These are phyloP conservation scores for Steatornis caripensis DNA, from an alignment of 2,113 vertebrate genomes.

Conservation along the genomic window DNA sequence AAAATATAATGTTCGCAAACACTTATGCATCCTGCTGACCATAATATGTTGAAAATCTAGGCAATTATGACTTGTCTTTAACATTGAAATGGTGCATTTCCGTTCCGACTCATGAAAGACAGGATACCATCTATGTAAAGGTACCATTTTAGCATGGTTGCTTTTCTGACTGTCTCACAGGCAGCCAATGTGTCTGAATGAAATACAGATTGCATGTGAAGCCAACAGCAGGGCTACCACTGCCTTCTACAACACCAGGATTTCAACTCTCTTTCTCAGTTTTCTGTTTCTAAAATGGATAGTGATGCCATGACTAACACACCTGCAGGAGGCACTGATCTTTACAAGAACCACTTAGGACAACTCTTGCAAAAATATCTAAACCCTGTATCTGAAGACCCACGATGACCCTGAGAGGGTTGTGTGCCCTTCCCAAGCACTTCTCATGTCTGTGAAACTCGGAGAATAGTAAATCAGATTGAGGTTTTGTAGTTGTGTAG, in stretches of 20 bases:
- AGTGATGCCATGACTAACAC: background rate
- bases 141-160: background rate
- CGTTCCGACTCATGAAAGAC: background rate
- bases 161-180: background rate
- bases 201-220: background rate
- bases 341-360: background rate
- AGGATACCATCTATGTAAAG: background rate
- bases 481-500: background rate
- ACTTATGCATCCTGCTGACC: background rate
- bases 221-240: rapidly evolving
- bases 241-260: background rate
- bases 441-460: background rate
- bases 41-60: background rate
- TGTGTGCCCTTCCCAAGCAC: background rate
- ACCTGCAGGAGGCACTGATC: background rate
- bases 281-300: background rate
- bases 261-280: background rate
- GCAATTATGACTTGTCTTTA: background rate
- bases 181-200: background rate
- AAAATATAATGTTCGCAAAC: background rate
- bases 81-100: background rate
- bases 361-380: background rate
- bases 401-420: background rate
- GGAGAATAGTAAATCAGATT: background rate
- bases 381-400: background rate